Evolutionary conservation across 2,113 vertebrate species (phyloP).

Genomic region (Lonchura striata): DNA sequence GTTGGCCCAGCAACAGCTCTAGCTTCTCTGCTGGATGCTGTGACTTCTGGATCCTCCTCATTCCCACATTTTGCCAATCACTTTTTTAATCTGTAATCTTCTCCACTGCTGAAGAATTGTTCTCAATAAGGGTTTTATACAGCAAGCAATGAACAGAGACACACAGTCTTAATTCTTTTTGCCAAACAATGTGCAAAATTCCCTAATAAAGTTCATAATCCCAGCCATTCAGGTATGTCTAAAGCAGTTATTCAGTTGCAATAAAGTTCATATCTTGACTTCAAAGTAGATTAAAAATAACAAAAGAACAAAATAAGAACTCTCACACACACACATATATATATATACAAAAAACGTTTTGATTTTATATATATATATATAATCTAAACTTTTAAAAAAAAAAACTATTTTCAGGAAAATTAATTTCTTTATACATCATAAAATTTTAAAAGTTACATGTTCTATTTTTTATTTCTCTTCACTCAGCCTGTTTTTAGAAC

Average conservation of each 20-base stretch:
- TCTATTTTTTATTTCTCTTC: background rate
- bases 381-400: background rate
- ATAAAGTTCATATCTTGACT: background rate
- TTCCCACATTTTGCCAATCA: background rate
- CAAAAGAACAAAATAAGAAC: background rate
- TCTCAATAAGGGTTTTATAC: background rate
- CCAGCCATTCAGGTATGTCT: background rate
- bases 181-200: background rate
- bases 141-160: fast-evolving
- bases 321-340: background rate
- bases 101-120: background rate
- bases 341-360: too few species aligned
- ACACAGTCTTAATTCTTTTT: background rate
- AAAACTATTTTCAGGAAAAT: background rate
- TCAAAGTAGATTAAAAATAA: background rate
- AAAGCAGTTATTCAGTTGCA: background rate
- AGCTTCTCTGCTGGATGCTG: background rate
- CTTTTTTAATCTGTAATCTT: background rate
- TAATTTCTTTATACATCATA: background rate
- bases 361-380: fast-evolving
- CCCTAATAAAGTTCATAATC: background rate
- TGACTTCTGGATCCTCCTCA: background rate
- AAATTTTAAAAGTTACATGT: background rate
- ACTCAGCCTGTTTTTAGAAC: background rate
- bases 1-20: background rate